Conservation (phyloP, 2,797 vertebrate species). For the Tokudaia muenninki region DNA sequence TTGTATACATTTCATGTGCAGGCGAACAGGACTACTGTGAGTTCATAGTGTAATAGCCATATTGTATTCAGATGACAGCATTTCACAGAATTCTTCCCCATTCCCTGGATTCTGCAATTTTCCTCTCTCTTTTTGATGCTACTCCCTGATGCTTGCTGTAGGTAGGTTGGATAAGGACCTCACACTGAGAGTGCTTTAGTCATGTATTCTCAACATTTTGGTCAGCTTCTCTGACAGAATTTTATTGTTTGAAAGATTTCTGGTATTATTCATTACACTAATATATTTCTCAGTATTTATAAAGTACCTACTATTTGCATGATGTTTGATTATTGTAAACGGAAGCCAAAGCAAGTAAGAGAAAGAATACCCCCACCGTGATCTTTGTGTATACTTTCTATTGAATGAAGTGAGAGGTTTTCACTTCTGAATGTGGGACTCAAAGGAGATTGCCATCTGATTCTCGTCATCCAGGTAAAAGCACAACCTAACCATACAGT, state of each 20-base stretch:
- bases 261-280: background rate
- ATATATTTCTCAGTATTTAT: conserved; percentile 15
- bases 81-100: background rate
- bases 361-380: background rate
- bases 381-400: background rate
- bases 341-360: background rate
- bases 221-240: background rate
- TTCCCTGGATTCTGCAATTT: background rate
- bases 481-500: background rate
- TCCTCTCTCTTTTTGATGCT: background rate
- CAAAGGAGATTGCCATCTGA: background rate
- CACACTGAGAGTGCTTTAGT: background rate
- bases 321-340: background rate
- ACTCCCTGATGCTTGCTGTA: background rate
- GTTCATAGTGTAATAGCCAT: background rate
- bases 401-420: background rate
- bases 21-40: background rate
- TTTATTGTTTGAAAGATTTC: background rate
- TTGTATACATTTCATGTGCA: background rate
- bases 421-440: background rate
- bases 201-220: background rate
- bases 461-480: background rate
- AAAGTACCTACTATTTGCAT: background rate
- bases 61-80: background rate
- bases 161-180: background rate